Evolutionary conservation across 2,797 vertebrate species (phyloP), one percentile per base, ranked within the genome.

Genomic region (Oryzias sinensis): DNA sequence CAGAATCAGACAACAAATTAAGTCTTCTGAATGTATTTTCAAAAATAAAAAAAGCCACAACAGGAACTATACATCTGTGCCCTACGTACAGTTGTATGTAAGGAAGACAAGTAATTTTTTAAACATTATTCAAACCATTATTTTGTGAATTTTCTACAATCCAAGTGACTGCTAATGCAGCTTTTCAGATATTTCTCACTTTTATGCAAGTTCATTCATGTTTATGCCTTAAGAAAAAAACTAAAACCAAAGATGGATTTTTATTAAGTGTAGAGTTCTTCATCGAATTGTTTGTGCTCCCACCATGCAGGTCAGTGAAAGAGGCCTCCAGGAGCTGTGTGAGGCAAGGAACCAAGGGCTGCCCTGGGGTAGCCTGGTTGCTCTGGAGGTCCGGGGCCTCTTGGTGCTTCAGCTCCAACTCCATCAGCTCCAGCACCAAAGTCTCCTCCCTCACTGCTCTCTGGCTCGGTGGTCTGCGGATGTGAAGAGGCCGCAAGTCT

Each of bases 221-320:
- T 43, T 55, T 7, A 17, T 17, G 16, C 8, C 27, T 17, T 33
- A 46, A 5, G 3, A 25, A 14, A n/a, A 16, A 29, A 45, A 29
- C 2, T 11, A 14, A 4, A 45, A 33, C 18, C 18, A 18, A 18
- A 18, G 18, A 18, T 18, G 49, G 43, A 41, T 52, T 24, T 40
- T 48, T 22, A 40, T 37, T 64, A 13, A 52, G 15, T 14, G 27
- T 41, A 1, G 47, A 16, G 20, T 47, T 5, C 16, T 42, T 17
- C 16, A 1, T 1, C 17, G 22, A 9, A 16, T 14, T 54, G 25
- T 25, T 25, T 49, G 47, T 27, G 43, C 44, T 58, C 80, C 56
- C 66, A 97, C 95, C 95, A 0, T 96, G 95, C 40, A 97, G 68
- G 72, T 96, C 94, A 0, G 79, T 91, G 67, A 94, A 96, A 70